A percentile compares a stretch with the other conserved stretches of the same genome.
These are phyloP conservation scores for Encarsia formosa DNA, from an alignment of 2,888 invertebrate species.

Conservation along the genomic window DNA sequence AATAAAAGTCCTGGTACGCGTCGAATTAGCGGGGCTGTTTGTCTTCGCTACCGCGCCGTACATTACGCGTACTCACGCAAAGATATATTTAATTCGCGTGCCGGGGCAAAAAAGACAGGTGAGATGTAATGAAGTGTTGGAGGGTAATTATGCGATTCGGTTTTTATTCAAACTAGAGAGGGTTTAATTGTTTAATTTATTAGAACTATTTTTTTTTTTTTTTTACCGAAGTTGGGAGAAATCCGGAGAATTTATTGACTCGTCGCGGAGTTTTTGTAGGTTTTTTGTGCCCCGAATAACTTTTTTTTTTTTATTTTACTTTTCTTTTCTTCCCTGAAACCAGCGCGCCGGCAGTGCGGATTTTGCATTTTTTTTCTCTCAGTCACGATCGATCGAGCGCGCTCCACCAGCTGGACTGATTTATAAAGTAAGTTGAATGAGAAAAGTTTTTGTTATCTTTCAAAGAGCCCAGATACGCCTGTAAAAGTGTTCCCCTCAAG, in stretches of 20 bases:
- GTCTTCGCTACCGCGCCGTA: constrained; percentile 43
- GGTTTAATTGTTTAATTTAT: no score
- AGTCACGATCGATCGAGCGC: constrained; percentile 25
- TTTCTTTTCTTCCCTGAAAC: no score
- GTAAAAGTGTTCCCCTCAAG: constrained; percentile 10
- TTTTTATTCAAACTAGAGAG: no score
- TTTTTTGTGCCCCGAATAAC: background rate
- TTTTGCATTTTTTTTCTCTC: constrained; percentile 28
- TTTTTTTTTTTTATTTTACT: no score
- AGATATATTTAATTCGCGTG: constrained; percentile 45
- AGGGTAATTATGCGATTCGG: no score
- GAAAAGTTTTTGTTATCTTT: constrained; percentile 29
- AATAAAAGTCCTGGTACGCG: constrained; percentile 36
- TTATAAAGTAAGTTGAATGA: constrained; percentile 29
- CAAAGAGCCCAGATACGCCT: constrained; percentile 25
- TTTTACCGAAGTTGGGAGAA: background rate
- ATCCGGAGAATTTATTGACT: background rate
- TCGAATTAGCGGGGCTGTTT: constrained; percentile 47
- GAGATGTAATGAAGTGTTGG: no score
- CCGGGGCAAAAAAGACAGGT: constrained; percentile 21
- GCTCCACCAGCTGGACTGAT: constrained; percentile 23
- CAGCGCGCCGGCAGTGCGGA: constrained; percentile 8
- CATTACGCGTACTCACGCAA: constrained; percentile 40
- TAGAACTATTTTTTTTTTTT: no score
- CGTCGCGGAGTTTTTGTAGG: background rate